These are phyloP conservation scores for Ephydatia muelleri DNA, from an alignment of 37 sponge, comb jelly and placozoan species.

Conservation along the genomic window DNA sequence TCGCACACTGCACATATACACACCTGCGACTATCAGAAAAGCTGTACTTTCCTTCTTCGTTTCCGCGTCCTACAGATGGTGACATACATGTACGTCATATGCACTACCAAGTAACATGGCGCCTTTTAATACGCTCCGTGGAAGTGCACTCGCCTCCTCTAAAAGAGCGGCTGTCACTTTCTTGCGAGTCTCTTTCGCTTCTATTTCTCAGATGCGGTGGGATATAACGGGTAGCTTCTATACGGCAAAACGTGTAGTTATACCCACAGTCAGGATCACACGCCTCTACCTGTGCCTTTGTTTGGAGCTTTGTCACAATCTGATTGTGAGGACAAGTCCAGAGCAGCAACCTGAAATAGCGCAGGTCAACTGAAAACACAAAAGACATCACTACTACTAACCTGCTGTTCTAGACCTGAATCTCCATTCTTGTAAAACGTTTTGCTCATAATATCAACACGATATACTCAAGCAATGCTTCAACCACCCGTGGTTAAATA, in stretches of 20 bases:
- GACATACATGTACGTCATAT: background rate
- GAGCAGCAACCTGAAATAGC: constrained; percentile 87
- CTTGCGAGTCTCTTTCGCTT: constrained; percentile 7
- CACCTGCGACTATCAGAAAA: constrained; percentile 1
- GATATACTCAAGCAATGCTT: background rate
- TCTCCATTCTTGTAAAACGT: constrained; percentile 78
- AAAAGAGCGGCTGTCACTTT: constrained; percentile 4
- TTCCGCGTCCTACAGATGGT: background rate
- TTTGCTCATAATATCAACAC: constrained; percentile 74
- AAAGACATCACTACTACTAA: constrained; percentile 29
- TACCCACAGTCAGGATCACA: background rate
- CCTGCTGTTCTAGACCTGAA: constrained; percentile 99
- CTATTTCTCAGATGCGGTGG: constrained; percentile 63
- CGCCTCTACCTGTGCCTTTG: background rate
- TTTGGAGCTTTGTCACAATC: background rate
- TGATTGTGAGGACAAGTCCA: constrained; percentile 78
- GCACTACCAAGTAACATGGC: background rate
- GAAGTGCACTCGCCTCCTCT: background rate
- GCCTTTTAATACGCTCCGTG: background rate
- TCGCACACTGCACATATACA: background rate
- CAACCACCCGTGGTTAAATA: background rate
- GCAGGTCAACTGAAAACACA: background rate
- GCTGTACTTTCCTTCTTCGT: background rate
- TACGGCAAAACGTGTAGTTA: too few relatives aligned
- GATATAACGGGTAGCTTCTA: constrained; percentile 41